These are phyloP conservation scores for Mythimna vitellina DNA, from an alignment of 2,888 invertebrate genomes.

Conservation along the genomic window DNA sequence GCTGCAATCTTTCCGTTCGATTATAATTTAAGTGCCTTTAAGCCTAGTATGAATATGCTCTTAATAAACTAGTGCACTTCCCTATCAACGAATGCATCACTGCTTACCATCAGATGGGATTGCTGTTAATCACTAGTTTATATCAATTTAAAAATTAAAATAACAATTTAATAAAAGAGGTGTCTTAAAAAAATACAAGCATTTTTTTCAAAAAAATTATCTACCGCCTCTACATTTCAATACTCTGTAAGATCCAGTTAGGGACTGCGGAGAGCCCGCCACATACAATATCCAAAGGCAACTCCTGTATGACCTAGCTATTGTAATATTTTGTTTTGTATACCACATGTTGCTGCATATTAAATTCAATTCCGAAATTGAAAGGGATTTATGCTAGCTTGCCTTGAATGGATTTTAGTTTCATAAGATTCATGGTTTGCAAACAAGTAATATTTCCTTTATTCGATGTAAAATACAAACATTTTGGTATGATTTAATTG, in stretches of 20 bases:
- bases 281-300: constrained; percentile 55
- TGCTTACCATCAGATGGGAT: too few relatives aligned
- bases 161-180: too few relatives aligned
- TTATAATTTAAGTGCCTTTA: too few relatives aligned
- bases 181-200: too few relatives aligned
- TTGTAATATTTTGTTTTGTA: constrained; percentile 59
- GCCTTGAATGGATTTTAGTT: constrained; percentile 10
- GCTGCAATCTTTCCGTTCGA: too few relatives aligned
- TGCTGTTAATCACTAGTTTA: too few relatives aligned
- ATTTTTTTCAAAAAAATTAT: too few relatives aligned
- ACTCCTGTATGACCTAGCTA: constrained; percentile 43
- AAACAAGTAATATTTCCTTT: background rate
- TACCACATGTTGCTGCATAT: constrained; percentile 50
- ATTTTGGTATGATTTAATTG: background rate
- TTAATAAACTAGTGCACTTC: too few relatives aligned
- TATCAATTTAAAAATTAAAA: too few relatives aligned
- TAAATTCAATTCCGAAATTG: constrained; percentile 45
- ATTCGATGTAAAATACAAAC: background rate
- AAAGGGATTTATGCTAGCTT: constrained; percentile 22
- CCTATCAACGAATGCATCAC: too few relatives aligned
- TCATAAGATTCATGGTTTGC: background rate
- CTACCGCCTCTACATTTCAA: constrained; percentile 22
- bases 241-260: constrained; percentile 57
- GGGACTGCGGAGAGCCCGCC: constrained; percentile 35
- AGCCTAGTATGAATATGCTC: too few relatives aligned